A percentile compares a stretch with the other conserved stretches of the same genome.
These are phyloP conservation scores for Druceiella hillmani DNA, from an alignment of 2,888 invertebrate genomes.

Conservation along the genomic window DNA sequence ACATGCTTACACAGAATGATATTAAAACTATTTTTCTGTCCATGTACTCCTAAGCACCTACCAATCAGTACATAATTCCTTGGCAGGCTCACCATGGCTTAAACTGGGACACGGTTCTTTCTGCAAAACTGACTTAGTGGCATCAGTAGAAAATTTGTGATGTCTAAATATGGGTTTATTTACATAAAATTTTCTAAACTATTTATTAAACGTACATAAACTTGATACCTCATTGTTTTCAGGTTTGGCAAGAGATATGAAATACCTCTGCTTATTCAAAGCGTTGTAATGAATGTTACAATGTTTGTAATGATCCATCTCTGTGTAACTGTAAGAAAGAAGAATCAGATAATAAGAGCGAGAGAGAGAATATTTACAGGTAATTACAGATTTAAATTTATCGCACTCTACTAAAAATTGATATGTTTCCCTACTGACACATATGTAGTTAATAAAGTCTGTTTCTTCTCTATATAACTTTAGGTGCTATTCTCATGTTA, in stretches of 20 bases:
- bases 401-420: neutral
- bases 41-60: no score
- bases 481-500: constrained; percentile 53
- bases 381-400: constrained; percentile 35
- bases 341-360: constrained; percentile 69
- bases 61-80: no score
- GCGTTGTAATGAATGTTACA: constrained; percentile 93
- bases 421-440: constrained; percentile 2
- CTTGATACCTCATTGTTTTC: constrained; percentile 35
- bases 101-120: no score
- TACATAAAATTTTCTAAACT: no score
- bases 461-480: constrained; percentile 19
- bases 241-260: constrained; percentile 99
- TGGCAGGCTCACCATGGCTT: no score
- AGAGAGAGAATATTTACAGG: constrained; percentile 81
- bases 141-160: no score
- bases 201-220: no score
- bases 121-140: no score
- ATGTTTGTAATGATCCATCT: constrained; percentile 96
- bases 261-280: constrained; percentile 89
- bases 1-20: no score
- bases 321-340: constrained; percentile 81
- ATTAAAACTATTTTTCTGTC: no score
- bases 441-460: constrained; percentile 12
- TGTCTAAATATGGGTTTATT: no score